These are phyloP conservation scores for Microcebus lehilahytsara DNA, from an alignment of 2,113 vertebrate genomes.

Conservation along the genomic window DNA sequence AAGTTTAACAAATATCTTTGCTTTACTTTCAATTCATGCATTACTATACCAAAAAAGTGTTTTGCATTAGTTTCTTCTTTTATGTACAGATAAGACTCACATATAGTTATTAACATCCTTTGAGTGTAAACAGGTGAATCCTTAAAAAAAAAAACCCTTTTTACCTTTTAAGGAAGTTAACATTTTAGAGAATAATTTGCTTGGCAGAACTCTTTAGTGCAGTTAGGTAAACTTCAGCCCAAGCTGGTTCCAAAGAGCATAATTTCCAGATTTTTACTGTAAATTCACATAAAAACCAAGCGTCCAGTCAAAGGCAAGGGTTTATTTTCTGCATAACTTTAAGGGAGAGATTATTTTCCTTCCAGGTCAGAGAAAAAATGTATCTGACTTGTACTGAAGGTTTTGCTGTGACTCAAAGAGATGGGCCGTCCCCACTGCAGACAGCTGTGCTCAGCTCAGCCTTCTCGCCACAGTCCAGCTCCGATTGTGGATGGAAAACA, in stretches of 20 bases:
- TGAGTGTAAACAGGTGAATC: not conserved
- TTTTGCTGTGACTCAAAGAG: not conserved
- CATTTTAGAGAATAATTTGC: not conserved
- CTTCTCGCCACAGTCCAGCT: not conserved
- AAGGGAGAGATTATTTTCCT: not conserved
- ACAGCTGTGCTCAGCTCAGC: not conserved
- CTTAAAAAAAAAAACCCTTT: not conserved
- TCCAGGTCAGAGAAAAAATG: not conserved
- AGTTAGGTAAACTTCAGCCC: not conserved
- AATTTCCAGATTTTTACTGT: not conserved
- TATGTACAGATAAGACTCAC: not conserved
- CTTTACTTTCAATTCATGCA: not conserved
- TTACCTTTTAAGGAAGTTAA: slow-evolving; percentile 26
- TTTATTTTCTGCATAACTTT: not conserved
- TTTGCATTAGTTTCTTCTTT: slow-evolving; percentile 3
- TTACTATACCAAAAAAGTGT: not conserved
- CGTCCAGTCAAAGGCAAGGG: not conserved
- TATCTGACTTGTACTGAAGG: not conserved
- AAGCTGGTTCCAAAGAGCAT: not conserved
- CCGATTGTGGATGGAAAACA: not conserved
- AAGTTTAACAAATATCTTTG: not conserved
- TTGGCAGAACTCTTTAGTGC: not conserved
- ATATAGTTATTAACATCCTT: not conserved
- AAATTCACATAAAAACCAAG: slow-evolving; percentile 1
- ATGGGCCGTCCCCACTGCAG: not conserved